Conservation (phyloP, 2,888 invertebrate genomes). For the Cosmopolites sordidus region DNA sequence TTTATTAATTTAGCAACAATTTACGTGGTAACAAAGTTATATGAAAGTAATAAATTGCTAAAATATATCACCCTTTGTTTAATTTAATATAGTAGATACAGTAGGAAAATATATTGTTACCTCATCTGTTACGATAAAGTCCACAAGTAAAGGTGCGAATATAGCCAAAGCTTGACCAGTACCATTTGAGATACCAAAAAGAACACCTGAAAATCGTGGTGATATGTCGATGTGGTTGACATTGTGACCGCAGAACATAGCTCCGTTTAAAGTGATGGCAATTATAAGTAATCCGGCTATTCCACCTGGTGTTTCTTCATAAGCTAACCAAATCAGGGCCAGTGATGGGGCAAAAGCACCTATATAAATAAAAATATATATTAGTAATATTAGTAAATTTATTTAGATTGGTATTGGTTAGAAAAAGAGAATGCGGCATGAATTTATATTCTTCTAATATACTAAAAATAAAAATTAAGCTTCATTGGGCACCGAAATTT, state of each 20-base stretch:
- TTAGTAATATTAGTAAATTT: background rate
- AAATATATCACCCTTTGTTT: no score
- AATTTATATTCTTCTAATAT: no score
- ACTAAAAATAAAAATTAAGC: no score
- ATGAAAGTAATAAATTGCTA: no score
- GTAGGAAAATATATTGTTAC: no score
- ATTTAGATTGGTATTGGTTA: no score
- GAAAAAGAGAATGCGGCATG: no score
- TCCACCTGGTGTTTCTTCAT: slow-evolving; percentile 6
- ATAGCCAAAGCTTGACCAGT: slow-evolving; percentile 25
- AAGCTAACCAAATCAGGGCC: slow-evolving; percentile 7
- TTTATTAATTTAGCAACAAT: no score
- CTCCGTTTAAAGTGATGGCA: slow-evolving; percentile 24
- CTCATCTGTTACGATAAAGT: slow-evolving; percentile 24
- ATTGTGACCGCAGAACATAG: slow-evolving; percentile 27
- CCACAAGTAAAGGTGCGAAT: slow-evolving; percentile 24
- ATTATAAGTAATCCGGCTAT: slow-evolving; percentile 15
- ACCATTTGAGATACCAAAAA: slow-evolving; percentile 27
- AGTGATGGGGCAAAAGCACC: slow-evolving; percentile 8
- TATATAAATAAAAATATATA: slow-evolving; percentile 1
- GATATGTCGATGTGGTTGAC: slow-evolving; percentile 29
- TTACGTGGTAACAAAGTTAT: no score
- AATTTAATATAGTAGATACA: no score
- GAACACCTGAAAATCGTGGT: slow-evolving; percentile 26
- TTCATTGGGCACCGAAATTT: no score